Base-by-base conservation (phyloP, 2,888 invertebrate genomes). In the Emesis furor region DNA sequence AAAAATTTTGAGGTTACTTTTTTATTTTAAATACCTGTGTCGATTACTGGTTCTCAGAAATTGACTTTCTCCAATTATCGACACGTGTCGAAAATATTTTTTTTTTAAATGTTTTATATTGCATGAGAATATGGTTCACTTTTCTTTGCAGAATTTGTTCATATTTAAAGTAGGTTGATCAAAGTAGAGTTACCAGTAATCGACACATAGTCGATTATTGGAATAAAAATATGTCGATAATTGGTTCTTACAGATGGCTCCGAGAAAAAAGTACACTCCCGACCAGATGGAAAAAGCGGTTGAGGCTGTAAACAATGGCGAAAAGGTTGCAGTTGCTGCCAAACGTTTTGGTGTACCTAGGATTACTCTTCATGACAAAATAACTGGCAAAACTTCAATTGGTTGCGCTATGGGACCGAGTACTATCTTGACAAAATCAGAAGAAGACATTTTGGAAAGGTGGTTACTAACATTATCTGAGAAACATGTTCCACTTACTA, bases 381-480 rank as follows among this genome's bases (percentile, higher is more conserved):
- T 81, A 46, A 59, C 83, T 30, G 84, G 83, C 17, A 84, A 83
- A 77, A 83, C 76, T 17, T n/a, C 81, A 82, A 73, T 87, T 3
- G 78, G 30, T 75, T 86, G 87, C 73, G 4, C 78, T 72, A 86
- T 87, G 85, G 82, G 85, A 55, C 77, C 77, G 17, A 55, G 6
- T 69, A 69, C 37, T 69, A 37, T 69, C 30, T 72, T 72, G 51
- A 72, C 87, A 86, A 71, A 59, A 77, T 67, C 51, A 68, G 71
- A 83, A 69, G 68, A 80, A 24, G 24, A 24, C 55, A 78, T 83
- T 77, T 81, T 89, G 39, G 86, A 68, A 73, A 85, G 76, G 37
- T 87, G 86, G 87, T 17, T 87, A 55, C 35, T 86, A 78, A 77
- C 81, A 1, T 51, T 88, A 62, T 68, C 46, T 67, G 82, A 86